Conservation (phyloP, 2,888 invertebrate species). For the Tethea ocularis region DNA sequence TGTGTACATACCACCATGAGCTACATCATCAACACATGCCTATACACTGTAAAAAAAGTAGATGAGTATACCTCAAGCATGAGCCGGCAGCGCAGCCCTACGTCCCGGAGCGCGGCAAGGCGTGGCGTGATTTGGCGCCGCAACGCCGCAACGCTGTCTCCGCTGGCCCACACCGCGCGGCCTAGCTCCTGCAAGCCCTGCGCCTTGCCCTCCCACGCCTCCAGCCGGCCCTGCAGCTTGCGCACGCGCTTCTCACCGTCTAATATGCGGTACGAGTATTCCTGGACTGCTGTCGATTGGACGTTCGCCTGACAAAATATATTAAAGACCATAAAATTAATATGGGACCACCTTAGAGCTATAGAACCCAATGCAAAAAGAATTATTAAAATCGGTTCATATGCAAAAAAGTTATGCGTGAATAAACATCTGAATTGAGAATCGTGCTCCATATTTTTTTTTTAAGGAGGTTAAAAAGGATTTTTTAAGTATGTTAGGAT, state of each 20-base stretch:
- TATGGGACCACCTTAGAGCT: no score
- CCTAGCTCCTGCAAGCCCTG: slow-evolving; percentile 75
- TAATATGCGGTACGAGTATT: slow-evolving; percentile 65
- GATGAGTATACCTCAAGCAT: slow-evolving; percentile 53
- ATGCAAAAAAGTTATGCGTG: no score
- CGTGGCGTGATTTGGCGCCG: slow-evolving; percentile 69
- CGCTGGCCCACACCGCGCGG: slow-evolving; percentile 72
- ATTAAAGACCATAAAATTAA: no score
- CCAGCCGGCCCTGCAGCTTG: slow-evolving; percentile 48
- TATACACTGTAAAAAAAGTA: no score
- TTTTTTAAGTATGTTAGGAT: no score
- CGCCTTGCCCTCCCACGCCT: slow-evolving; percentile 64
- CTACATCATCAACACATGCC: no score
- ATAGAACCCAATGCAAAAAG: no score
- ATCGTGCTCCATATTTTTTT: no score
- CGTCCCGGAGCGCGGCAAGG: slow-evolving; percentile 52
- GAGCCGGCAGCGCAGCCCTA: slow-evolving; percentile 61
- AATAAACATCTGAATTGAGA: no score
- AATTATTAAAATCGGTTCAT: no score
- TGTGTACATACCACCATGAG: no score
- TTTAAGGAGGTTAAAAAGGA: no score
- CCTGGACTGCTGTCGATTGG: slow-evolving; percentile 72
- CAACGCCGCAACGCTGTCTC: slow-evolving; percentile 77
- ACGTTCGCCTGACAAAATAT: slow-evolving; percentile 58
- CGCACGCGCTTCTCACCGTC: slow-evolving; percentile 54